Evolutionary conservation across 2,888 invertebrate genomes (phyloP).

Genomic region (Chironomus riparius): DNA sequence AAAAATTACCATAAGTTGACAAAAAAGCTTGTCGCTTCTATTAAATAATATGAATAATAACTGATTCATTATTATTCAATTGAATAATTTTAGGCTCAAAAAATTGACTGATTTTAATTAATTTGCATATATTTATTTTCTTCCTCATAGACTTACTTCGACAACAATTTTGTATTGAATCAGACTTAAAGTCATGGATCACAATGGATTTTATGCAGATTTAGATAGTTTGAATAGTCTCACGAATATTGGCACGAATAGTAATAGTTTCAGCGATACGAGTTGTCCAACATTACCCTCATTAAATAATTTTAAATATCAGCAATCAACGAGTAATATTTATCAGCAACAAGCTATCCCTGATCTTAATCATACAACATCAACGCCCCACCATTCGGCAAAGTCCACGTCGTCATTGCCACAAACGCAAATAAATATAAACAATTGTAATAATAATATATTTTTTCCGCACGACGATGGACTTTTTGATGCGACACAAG

Average conservation of each 20-base stretch:
- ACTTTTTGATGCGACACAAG: slow-evolving; percentile 1
- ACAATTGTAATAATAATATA: slow-evolving; percentile 23
- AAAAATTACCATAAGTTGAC: too few relatives aligned
- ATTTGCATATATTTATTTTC: background rate
- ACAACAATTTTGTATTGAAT: background rate
- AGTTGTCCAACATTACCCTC: slow-evolving; percentile 1
- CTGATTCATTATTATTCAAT: too few relatives aligned
- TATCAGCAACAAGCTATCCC: slow-evolving; percentile 12
- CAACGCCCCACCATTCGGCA: background rate
- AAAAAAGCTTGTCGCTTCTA: too few relatives aligned
- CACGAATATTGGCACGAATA: slow-evolving; percentile 1
- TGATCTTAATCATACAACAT: background rate
- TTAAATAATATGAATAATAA: too few relatives aligned
- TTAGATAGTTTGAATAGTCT: slow-evolving; percentile 21
- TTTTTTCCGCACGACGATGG: slow-evolving; percentile 23
- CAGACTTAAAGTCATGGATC: slow-evolving; percentile 15
- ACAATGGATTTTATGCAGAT: slow-evolving; percentile 23
- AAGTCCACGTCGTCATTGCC: background rate
- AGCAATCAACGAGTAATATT: slow-evolving; percentile 11
- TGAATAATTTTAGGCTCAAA: too few relatives aligned
- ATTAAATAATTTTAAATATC: slow-evolving; percentile 17
- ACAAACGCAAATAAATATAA: slow-evolving; percentile 22
- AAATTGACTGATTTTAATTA: background rate
- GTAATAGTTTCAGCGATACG: slow-evolving; percentile 8
- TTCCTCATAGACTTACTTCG: background rate